Base-by-base conservation (phyloP, 2,113 vertebrate genomes). In the Manacus vitellinus region DNA sequence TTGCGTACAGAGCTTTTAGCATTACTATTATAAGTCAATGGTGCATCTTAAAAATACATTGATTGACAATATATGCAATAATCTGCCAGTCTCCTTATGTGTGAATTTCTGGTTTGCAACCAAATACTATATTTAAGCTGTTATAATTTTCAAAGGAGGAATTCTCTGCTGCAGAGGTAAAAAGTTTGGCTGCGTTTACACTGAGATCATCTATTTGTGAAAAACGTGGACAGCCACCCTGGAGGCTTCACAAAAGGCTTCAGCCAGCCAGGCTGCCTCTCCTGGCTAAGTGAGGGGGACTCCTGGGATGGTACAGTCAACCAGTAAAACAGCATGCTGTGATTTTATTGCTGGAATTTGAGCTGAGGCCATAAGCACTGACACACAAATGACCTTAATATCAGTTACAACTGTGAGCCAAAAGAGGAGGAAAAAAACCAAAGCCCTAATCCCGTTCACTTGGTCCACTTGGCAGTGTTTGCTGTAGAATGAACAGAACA, bases 81-180 rank as follows among this genome's bases (percentile, higher is more conserved):
- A 97, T 96, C 97, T 97, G 97, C 96, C 95, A 96, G 94, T 94
- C 88, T 95, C 97, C 97, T 96, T 97, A 97, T 96, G 95, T 72
- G 91, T 82, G 94, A 95, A 84, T 97, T 95, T 97, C 95, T 97
- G 94, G 77, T 97, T 97, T 97, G 97, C 97, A 97, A 98, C 96
- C 95, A 82, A 62, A 97, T 55, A 96, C 97, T 97, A 93, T 97
- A 97, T 98, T 97, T 98, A 98, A 97, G 86, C 92, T 95, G 96
- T 59, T 97, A 91, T 81, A 95, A 97, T 96, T 96, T 97, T 95
- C 87, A 95, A 77, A 94, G 95, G 93, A 91, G 90, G 97, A 97
- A 97, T 97, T 97, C 97, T 97, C 95, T 96, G 94, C 94, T 96
- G 58, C 25, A 88, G 96, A 96, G 92, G 97, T 91, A 94, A 94